Evolutionary conservation across 2,797 vertebrate species (phyloP), one percentile per base, ranked within the genome.

Genomic region (Chiroxiphia lanceolata): DNA sequence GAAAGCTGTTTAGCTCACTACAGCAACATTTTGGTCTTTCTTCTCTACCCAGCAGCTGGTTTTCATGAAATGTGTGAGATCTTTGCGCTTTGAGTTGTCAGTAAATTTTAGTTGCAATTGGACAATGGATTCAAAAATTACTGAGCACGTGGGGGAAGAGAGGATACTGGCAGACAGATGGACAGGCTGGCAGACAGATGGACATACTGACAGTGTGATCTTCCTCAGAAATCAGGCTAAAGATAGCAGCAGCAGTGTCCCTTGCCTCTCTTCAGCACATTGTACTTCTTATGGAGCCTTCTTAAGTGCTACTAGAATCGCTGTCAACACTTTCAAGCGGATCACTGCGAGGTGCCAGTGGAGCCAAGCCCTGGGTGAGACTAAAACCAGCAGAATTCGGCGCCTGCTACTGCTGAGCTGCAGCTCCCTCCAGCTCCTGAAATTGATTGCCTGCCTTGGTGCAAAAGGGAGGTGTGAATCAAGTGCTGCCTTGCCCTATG

Each of bases 281-380:
- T 23, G 16, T 74, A 87, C 85, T 80, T 68, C 61, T 87, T 40
- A n/a, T 67, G 75, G 36, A 80, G 70, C 77, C 33, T 53, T 71
- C 53, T 15, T 3, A 11, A 90, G 67, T 29, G 38, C 91, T 94
- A 82, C 85, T 80, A 87, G 44, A 57, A 87, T 57, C 3, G 1
- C 89, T 96, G 90, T 94, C 91, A 94, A 56, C 95, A 79, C 80
- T 80, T 74, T 2, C 3, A 76, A 95, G 70, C 10, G 34, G 48
- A 74, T 82, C 1, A 1, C 48, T 83, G 75, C 42, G 53, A 74
- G 34, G 56, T 84, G 74, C 56, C 71, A 82, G 34, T 45, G 44
- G 48, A 86, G 59, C 48, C 4, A 33, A 94, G 59, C 11, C 45
- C 68, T 82, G 74, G 34, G n/a, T 60, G 71, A 77, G 44, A 82